Conservation (phyloP, 1,140 invertebrate genomes). For the Formica selysi region DNA sequence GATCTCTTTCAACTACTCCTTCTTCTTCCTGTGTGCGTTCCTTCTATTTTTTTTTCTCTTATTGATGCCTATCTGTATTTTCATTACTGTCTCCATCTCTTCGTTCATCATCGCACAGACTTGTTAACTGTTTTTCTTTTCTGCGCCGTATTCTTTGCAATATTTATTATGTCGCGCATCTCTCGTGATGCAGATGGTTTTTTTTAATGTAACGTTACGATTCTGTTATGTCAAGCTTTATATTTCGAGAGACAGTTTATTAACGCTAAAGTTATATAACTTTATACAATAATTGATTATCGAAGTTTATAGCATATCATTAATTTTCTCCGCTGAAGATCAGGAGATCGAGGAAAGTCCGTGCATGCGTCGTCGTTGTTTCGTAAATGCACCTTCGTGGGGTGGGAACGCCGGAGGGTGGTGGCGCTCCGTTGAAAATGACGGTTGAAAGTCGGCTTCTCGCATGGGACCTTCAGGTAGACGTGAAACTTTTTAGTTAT, state of each 20-base stretch:
- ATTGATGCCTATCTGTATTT: slow-evolving; percentile 27
- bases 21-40: slow-evolving; percentile 35
- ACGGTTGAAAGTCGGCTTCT: slow-evolving; percentile 79
- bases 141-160: neutral
- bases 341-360: neutral
- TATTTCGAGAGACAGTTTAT: slow-evolving; percentile 13
- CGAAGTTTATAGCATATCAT: neutral
- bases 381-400: slow-evolving; percentile 51
- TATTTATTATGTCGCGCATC: slow-evolving; percentile 7
- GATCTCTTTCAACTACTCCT: slow-evolving; percentile 37
- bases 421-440: slow-evolving; percentile 72
- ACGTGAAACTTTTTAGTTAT: slow-evolving; percentile 80
- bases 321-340: neutral
- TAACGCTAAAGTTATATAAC: neutral
- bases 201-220: slow-evolving; percentile 35
- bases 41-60: slow-evolving; percentile 16
- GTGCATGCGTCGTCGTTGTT: neutral
- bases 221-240: slow-evolving; percentile 25
- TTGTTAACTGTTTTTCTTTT: slow-evolving; percentile 33
- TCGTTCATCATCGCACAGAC: slow-evolving; percentile 9
- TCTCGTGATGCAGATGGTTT: slow-evolving; percentile 4
- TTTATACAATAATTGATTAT: neutral
- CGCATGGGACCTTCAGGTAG: slow-evolving; percentile 82
- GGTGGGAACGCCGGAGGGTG: slow-evolving; percentile 62
- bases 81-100: slow-evolving; percentile 39